Evolutionary conservation across 2,888 invertebrate genomes (phyloP).

Genomic region (Abrostola tripartita): DNA sequence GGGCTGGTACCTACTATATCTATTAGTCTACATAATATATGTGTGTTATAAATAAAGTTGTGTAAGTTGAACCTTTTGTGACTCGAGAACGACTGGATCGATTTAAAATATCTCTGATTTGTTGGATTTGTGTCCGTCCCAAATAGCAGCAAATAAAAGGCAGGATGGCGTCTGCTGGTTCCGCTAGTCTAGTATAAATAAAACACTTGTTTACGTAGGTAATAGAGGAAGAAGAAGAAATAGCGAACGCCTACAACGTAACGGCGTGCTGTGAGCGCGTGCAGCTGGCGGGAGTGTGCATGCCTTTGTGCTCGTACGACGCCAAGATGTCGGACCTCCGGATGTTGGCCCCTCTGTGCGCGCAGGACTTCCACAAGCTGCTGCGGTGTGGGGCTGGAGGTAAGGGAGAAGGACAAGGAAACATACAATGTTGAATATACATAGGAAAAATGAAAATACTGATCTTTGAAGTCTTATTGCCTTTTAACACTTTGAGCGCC

Average conservation of each 20-base stretch:
- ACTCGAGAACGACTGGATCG: too few species aligned
- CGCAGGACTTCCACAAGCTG: constrained; percentile 92
- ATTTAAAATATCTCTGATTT: too few species aligned
- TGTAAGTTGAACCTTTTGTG: too few species aligned
- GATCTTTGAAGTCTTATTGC: too few species aligned
- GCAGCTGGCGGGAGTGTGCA: constrained; percentile 90
- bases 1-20: too few species aligned
- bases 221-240: constrained; percentile 89
- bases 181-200: background rate
- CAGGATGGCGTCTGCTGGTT: too few species aligned
- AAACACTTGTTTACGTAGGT: constrained; percentile 71
- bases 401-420: constrained; percentile 38
- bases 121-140: too few species aligned
- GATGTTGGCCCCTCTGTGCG: constrained; percentile 91
- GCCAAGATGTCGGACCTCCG: constrained; percentile 94
- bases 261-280: constrained; percentile 93
- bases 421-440: background rate
- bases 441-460: too few species aligned
- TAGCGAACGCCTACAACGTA: constrained; percentile 91
- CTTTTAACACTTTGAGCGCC: too few species aligned
- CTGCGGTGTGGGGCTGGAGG: constrained; percentile 90
- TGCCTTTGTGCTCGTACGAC: constrained; percentile 94
- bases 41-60: too few species aligned
- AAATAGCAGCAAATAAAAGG: too few species aligned
- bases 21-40: too few species aligned